These are phyloP conservation scores for Aulostomus chinensis DNA, from an alignment of 2,797 vertebrate species.

Conservation along the genomic window DNA sequence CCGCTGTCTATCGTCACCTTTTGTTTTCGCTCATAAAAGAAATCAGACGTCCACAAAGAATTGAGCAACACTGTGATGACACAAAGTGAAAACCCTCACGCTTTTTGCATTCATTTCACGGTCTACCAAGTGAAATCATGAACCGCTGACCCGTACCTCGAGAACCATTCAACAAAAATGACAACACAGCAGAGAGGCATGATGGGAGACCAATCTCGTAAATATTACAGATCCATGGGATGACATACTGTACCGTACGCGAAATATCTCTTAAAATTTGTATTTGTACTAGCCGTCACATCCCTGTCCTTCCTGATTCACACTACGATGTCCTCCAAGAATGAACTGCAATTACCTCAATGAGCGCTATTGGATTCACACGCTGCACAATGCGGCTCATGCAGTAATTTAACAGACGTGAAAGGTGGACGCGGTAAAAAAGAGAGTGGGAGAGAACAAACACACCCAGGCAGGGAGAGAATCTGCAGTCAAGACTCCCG, in stretches of 20 bases:
- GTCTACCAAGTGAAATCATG: background rate
- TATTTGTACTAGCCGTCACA: background rate
- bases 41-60: background rate
- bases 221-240: too few relatives aligned
- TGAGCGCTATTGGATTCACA: conserved; percentile 8
- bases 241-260: too few relatives aligned
- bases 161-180: background rate
- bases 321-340: too few relatives aligned
- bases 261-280: too few relatives aligned
- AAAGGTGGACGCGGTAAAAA: background rate
- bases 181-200: background rate
- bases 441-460: background rate
- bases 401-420: background rate
- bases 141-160: conserved; percentile 17
- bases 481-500: conserved; percentile 30
- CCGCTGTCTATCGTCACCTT: too few relatives aligned
- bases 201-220: too few relatives aligned
- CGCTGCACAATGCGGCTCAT: conserved; percentile 3
- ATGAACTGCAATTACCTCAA: conserved; percentile 14
- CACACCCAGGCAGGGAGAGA: conserved; percentile 8
- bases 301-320: too few relatives aligned
- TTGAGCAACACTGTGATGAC: background rate
- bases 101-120: background rate
- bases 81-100: background rate
- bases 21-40: background rate